Conservation (phyloP, 2,888 invertebrate species). For the Pseudococcus longispinus region DNA sequence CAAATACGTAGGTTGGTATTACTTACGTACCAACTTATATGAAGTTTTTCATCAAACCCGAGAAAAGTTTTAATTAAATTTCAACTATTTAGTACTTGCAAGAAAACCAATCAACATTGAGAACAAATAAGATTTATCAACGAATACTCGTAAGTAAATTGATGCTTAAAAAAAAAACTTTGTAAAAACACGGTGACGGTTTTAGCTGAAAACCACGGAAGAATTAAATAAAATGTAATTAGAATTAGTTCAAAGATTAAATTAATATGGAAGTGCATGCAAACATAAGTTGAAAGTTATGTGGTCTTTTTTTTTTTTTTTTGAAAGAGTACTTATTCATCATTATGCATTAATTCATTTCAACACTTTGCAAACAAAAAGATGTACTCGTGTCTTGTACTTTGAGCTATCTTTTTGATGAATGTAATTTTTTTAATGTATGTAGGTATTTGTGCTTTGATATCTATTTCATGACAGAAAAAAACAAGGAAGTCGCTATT, state of each 20-base stretch:
- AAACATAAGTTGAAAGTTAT: not conserved
- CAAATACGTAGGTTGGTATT: not conserved
- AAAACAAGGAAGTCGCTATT: not conserved
- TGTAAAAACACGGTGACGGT: not conserved
- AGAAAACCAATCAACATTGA: not conserved
- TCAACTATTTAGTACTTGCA: not conserved
- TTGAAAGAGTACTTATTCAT: not conserved
- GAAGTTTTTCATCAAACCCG: not conserved
- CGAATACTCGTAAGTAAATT: not conserved
- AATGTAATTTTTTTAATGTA: not conserved
- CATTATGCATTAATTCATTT: not conserved
- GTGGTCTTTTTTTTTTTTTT: not conserved
- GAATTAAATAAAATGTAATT: not conserved
- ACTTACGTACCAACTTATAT: not conserved
- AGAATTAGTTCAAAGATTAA: not conserved
- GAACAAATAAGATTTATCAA: not conserved
- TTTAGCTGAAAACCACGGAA: not conserved
- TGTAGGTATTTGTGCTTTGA: not conserved
- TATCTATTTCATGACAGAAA: not conserved
- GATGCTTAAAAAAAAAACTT: not conserved
- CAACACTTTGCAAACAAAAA: not conserved
- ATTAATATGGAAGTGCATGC: not conserved
- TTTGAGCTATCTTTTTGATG: not conserved
- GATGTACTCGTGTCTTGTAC: not conserved
- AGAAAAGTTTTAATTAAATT: not conserved